Base-by-base conservation (phyloP, 2,888 invertebrate species). In the Eupithecia centaureata region DNA sequence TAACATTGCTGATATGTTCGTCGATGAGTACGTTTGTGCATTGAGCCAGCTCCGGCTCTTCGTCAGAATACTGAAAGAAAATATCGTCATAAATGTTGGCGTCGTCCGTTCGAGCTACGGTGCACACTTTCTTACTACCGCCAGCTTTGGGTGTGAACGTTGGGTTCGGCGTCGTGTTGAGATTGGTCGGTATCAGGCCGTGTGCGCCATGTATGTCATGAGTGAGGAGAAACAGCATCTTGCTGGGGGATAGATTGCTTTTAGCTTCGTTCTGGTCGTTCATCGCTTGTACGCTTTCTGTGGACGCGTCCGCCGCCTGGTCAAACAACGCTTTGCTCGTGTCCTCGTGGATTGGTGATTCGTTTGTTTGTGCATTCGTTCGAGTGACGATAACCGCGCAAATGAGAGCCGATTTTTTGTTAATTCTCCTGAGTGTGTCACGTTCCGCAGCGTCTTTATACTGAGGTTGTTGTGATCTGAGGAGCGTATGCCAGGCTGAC, bases 211-310 rank as follows among this genome's bases (percentile, higher is more conserved):
- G 94, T 89, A 96, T 96, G 79, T 96, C 96, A 73, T 96, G 96
- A 0, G 96, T 94, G 22, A 96, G 92, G 58, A 96, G 88, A 83
- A 95, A 96, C 61, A 94, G 83, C 89, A 92, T 91, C 85, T 89
- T 92, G 72, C 86, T 82, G 1, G 82, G 79, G 8, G 84, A 77
- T 38, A 87, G 73, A 73, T 90, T 91, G 79, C 92, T 94, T 69
- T 95, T 95, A 0, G 95, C 96, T 86, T 95, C 95, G 81, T 96
- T 96, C 67, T 96, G 95, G 82, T 96, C 96, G 83, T 97, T 97
- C 94, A 97, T 95, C 15, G 96, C 95, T 77, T 96, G 95, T 10
- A 97, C 95, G 65, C 83, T 90, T 73, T 92, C 92, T 72, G 84
- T 82, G 22, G 88, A 81, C 66, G 86, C 85, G 70, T 89, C 88